A percentile compares a stretch with the other conserved stretches of the same genome.
Evolutionary conservation across 1,140 invertebrate species (phyloP).

Genomic region (Rhynchophorus ferrugineus): DNA sequence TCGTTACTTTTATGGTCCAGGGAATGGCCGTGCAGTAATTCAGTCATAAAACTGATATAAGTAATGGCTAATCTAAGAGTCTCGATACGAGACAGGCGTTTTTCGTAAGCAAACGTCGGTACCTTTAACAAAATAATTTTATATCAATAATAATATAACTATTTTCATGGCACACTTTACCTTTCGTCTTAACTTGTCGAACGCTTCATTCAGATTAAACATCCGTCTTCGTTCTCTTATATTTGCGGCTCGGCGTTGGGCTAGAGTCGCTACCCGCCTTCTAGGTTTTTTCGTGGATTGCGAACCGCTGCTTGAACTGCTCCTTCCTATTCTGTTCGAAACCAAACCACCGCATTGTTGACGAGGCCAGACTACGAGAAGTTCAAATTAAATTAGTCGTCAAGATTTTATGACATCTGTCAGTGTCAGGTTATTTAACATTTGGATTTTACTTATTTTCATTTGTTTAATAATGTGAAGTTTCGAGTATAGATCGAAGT

Average conservation of each 20-base stretch:
- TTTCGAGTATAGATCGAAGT: too few relatives aligned
- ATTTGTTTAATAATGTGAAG: too few relatives aligned
- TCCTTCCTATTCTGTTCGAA: conserved; percentile 29
- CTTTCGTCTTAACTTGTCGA: conserved; percentile 85
- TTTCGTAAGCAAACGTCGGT: conserved; percentile 98
- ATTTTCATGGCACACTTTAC: conserved; percentile 38
- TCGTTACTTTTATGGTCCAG: conserved; percentile 41
- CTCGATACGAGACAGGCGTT: conserved; percentile 94
- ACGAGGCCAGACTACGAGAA: conserved; percentile 38
- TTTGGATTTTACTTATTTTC: background rate
- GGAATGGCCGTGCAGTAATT: conserved; percentile 65
- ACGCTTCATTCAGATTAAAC: conserved; percentile 97
- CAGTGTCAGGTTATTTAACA: conserved; percentile 1
- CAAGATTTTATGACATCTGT: background rate
- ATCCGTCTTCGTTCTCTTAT: conserved; percentile 90
- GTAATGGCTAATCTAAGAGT: conserved; percentile 94
- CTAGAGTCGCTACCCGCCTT: conserved; percentile 79
- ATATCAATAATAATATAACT: too few relatives aligned
- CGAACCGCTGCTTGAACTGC: conserved; percentile 31
- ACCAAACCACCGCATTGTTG: conserved; percentile 44
- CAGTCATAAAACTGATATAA: conserved; percentile 96
- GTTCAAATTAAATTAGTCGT: too few relatives aligned
- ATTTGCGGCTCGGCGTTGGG: conserved; percentile 85
- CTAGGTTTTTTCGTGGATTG: conserved; percentile 66
- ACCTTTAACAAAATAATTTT: conserved; percentile 61